Conservation (phyloP, 92 coral and sea anemone species). For the Epizoanthus stellaris region DNA sequence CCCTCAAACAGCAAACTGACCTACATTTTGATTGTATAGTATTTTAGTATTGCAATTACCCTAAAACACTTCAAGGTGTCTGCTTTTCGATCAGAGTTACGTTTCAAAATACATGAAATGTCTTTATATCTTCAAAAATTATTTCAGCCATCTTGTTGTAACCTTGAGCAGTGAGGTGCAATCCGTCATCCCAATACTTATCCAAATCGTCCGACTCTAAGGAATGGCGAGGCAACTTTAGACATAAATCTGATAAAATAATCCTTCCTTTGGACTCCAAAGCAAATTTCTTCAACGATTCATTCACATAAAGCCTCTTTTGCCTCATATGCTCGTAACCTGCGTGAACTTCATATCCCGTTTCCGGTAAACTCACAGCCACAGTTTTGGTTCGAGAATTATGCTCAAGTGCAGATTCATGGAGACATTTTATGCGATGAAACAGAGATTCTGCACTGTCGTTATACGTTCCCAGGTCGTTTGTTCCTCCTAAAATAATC, state of each 20-base stretch:
- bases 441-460: conserved; percentile 58
- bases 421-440: conserved; percentile 60
- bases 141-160: conserved; percentile 81
- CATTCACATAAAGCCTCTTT: conserved; percentile 67
- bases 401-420: conserved; percentile 48
- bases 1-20: too few relatives aligned
- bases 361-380: conserved; percentile 73
- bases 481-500: conserved; percentile 84
- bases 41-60: neutral
- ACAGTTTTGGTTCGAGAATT: conserved; percentile 55
- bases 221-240: conserved; percentile 68
- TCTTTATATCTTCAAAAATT: conserved; percentile 70
- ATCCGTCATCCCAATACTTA: conserved; percentile 76
- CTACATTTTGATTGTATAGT: too few relatives aligned
- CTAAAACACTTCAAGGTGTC: too few relatives aligned
- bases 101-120: neutral
- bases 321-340: conserved; percentile 65
- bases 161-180: conserved; percentile 83
- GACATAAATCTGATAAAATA: conserved; percentile 64
- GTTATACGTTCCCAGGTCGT: conserved; percentile 59
- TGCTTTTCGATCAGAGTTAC: neutral
- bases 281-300: conserved; percentile 57
- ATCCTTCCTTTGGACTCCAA: conserved; percentile 37
- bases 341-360: conserved; percentile 61
- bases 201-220: conserved; percentile 57